Evolutionary conservation across 2,888 invertebrate species (phyloP).

Genomic region (Azorinus chamasolen): DNA sequence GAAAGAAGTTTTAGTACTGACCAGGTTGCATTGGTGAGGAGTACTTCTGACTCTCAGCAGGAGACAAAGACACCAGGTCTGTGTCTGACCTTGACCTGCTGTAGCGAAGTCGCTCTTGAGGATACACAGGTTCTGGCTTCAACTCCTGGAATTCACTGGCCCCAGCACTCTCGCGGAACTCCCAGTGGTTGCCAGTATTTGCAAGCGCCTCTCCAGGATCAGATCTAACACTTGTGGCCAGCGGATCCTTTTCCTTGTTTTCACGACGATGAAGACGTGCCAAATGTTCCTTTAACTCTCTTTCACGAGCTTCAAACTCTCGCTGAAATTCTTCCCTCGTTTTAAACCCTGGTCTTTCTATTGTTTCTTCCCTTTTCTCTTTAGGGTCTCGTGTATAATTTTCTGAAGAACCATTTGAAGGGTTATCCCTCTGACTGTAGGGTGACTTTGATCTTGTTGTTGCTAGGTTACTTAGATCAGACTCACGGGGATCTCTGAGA

Average conservation of each 20-base stretch:
- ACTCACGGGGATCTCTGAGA: too few relatives aligned
- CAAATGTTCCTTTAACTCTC: slow-evolving; percentile 27
- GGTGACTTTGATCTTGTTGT: too few relatives aligned
- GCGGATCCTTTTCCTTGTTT: slow-evolving; percentile 16
- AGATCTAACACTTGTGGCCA: slow-evolving; percentile 62
- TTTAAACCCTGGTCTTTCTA: slow-evolving; percentile 10
- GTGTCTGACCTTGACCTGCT: slow-evolving; percentile 70
- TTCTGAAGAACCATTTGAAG: too few relatives aligned
- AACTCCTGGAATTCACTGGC: slow-evolving; percentile 38
- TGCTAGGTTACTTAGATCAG: too few relatives aligned
- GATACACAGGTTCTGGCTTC: slow-evolving; percentile 57
- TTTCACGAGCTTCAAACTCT: slow-evolving; percentile 50
- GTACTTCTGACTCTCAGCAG: slow-evolving; percentile 62
- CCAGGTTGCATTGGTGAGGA: slow-evolving; percentile 70
- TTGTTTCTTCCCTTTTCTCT: too few relatives aligned
- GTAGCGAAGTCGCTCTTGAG: slow-evolving; percentile 51
- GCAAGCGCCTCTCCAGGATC: slow-evolving; percentile 64
- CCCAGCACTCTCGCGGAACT: slow-evolving; percentile 44
- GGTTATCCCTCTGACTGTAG: too few relatives aligned
- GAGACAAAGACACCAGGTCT: slow-evolving; percentile 62
- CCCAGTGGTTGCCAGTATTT: slow-evolving; percentile 37
- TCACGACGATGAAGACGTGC: background rate
- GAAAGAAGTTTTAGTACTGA: too few relatives aligned
- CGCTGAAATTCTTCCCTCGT: slow-evolving; percentile 54
- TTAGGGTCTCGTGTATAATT: too few relatives aligned